phyloP scores from a whole-genome alignment of 2,797 vertebrate species.

The Luscinia megarhynchos region DNA sequence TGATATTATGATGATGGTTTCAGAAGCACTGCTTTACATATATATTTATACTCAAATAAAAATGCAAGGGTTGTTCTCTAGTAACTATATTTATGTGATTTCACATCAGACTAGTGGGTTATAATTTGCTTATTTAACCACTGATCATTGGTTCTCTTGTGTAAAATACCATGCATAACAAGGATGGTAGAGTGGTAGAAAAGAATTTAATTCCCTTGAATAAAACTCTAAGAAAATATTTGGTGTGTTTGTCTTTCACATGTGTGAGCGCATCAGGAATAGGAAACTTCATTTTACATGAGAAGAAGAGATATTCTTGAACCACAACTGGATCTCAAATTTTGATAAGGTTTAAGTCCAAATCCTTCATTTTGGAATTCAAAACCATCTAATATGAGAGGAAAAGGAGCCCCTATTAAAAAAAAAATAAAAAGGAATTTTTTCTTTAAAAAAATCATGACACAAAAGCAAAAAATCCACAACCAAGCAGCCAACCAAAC shows the following conservation, averaged over 20 bases:
- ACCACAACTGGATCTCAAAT: not conserved
- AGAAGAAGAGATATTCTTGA: not conserved
- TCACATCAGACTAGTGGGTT: not conserved
- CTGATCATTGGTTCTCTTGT: not conserved
- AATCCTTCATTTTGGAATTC: not conserved
- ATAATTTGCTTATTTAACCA: not conserved
- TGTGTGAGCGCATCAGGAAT: not conserved
- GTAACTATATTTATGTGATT: not conserved
- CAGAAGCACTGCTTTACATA: not conserved
- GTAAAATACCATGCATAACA: not conserved
- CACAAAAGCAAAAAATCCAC: not conserved
- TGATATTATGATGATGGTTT: not conserved
- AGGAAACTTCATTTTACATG: not conserved
- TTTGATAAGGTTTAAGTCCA: not conserved
- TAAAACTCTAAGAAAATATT: not conserved
- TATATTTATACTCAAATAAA: not conserved
- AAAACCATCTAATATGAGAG: not conserved
- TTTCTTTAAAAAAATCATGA: not conserved
- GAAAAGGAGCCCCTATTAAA: not conserved
- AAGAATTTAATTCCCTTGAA: not conserved
- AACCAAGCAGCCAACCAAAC: not conserved
- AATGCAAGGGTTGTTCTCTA: not conserved
- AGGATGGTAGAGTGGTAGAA: not conserved
- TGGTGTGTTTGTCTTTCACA: not conserved
- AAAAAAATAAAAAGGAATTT: fast-evolving